Conservation (phyloP, 2,888 invertebrate species). For the Operophtera brumata region DNA sequence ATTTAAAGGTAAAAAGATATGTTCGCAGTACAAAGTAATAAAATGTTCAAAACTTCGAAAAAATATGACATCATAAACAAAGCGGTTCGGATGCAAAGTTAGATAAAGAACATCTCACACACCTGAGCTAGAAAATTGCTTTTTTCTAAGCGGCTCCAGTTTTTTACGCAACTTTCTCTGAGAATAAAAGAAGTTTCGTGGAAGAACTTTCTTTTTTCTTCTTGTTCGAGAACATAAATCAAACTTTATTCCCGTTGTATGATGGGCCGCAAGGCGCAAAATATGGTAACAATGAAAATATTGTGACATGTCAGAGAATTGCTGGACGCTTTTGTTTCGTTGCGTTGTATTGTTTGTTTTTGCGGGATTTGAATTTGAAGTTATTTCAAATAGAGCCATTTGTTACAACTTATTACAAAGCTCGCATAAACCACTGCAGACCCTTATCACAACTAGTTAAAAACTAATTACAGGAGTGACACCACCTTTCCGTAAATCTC, state of each 20-base stretch:
- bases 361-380: constrained; percentile 16
- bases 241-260: constrained; percentile 58
- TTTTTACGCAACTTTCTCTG: constrained; percentile 79
- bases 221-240: constrained; percentile 64
- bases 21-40: constrained; percentile 71
- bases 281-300: constrained; percentile 72
- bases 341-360: constrained; percentile 35
- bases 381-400: constrained; percentile 40
- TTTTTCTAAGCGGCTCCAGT: constrained; percentile 79
- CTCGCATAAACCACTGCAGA: constrained; percentile 68
- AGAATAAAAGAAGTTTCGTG: constrained; percentile 77
- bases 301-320: constrained; percentile 68
- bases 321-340: constrained; percentile 51
- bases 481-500: constrained; percentile 79
- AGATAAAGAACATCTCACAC: constrained; percentile 81
- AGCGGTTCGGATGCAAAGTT: constrained; percentile 79
- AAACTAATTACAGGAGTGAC: constrained; percentile 81
- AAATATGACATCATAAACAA: constrained; percentile 78
- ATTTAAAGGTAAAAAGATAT: constrained; percentile 55
- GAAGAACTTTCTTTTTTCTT: constrained; percentile 73
- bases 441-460: constrained; percentile 81
- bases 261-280: constrained; percentile 62
- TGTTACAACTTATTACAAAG: constrained; percentile 67
- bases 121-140: constrained; percentile 81
- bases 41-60: constrained; percentile 78